Base-by-base conservation (phyloP, 2,113 vertebrate species). In the Oostethus manadensis region DNA sequence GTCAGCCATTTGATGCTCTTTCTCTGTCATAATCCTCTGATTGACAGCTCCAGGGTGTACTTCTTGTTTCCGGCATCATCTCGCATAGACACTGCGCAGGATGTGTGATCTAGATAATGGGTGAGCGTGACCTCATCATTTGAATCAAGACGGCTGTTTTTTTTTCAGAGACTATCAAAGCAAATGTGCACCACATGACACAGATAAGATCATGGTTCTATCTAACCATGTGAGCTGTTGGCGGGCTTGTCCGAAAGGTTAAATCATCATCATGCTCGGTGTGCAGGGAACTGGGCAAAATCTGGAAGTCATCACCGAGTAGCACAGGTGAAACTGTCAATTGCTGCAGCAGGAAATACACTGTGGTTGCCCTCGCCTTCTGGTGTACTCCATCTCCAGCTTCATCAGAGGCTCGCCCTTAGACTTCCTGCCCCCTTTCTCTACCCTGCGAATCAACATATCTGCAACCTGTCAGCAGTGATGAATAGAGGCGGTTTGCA, bases 381-480 rank as follows among this genome's bases (percentile, higher is more conserved):
- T 74, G 71, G 69, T 64, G 79, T 17, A 46, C 67, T 80, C 23
- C 43, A 59, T 68, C 47, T 43, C 43, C 16, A 40, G 2, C 58
- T 48, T 60, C 55, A 48, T 78, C 72, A 66, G 64, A 68, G 49
- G 46, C 56, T 43, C 22, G 6, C 60, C 54, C 51, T 15, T 50
- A n/a, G 70, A 46, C 60, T 47, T 22, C 51, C 22, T 38, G 0
- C 50, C 47, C 55, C 68, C 56, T 50, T 43, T 59, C 46, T 11
- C 64, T 17, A 61, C 67, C 61, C 62, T n/a, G n/a, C 61, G 18
- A 80, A 86, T 84, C 82, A 79, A 74, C 76, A 64, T 79, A 87
- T 86, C 79, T 83, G 82, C 79, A 70, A 76, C 75, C 76, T 84
- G 80, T 83, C 82, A 21, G 59, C 29, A 35, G 71, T 85, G 82